Base-by-base conservation (phyloP, 2,797 vertebrate genomes). In the Pseudopleuronectes americanus region DNA sequence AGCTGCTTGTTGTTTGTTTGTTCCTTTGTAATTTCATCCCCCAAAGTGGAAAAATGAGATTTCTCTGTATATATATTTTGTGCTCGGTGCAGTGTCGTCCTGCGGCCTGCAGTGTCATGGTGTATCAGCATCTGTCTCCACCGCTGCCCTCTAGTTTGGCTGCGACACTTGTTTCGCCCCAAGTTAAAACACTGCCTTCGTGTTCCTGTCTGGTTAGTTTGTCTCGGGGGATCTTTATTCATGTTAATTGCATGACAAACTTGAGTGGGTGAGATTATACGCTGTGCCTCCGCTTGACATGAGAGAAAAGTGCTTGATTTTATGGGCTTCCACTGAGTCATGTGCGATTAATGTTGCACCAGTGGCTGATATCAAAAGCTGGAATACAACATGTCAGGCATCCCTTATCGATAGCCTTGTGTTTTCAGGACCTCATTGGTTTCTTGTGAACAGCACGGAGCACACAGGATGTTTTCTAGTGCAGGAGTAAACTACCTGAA, bases 141-240 rank as follows among this genome's bases (percentile, higher is more conserved):
- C 31, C 49, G 17, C 60, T 60, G 60, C 56, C 38, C 63, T 68
- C 36, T 26, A 77, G 60, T 79, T 85, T 65, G 58, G 17, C 57
- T 68, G 33, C 81, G 68, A 64, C 74, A 83, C 68, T 83, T 86
- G 82, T 87, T 87, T 76, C 85, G 66, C 74, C 73, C 84, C 65
- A 68, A 72, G 71, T 78, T 79, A 57, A 56, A 84, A 76, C 61
- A 59, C 74, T 19, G 43, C 67, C 75, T 76, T 76, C 26, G 0
- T 77, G 57, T 60, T 74, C 75, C 60, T 79, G 84, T 87, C 83
- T 89, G 83, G 60, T 77, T 71, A 67, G 57, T 69, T 64, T 54
- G 74, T 73, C 84, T 58, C 19, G 4, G 9, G 83, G 72, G 28
- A 76, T 73, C 65, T 77, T 83, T 77, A 77, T 82, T 85, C 69